Evolutionary conservation across 2,113 vertebrate species (phyloP).

Genomic region (Haemorhous mexicanus): DNA sequence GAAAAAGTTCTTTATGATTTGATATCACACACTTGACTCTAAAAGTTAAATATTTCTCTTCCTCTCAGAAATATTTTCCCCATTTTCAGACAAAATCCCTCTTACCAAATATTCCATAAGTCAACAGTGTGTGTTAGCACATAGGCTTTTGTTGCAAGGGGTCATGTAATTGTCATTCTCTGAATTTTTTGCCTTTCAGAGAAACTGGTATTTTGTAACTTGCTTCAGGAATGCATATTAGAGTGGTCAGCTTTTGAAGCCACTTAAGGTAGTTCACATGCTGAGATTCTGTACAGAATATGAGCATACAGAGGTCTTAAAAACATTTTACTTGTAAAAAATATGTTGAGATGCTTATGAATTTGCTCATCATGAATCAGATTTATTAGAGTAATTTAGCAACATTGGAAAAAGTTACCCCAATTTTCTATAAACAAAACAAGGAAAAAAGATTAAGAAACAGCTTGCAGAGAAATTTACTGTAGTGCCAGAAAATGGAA

Average conservation of each 20-base stretch:
- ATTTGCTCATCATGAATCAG: background rate
- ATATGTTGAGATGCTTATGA: background rate
- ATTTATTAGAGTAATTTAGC: background rate
- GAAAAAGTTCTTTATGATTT: background rate
- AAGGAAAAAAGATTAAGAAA: background rate
- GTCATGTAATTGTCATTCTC: background rate
- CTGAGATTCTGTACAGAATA: background rate
- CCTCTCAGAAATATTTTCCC: background rate
- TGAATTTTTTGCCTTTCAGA: background rate
- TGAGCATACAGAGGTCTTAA: background rate
- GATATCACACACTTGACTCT: background rate
- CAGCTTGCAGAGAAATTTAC: background rate
- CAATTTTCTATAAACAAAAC: background rate
- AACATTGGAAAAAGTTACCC: background rate
- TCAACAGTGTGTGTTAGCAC: background rate
- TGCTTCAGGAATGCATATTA: background rate
- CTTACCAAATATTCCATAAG: background rate
- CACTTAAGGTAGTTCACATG: background rate
- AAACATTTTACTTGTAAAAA: background rate
- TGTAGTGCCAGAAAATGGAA: background rate
- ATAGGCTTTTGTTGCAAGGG: background rate
- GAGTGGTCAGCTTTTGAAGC: background rate
- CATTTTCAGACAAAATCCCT: background rate
- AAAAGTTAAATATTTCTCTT: constrained; percentile 18
- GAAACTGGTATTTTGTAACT: background rate